Evolutionary conservation across 2,113 vertebrate genomes (phyloP).

Genomic region (Drymodes brunneopygia): DNA sequence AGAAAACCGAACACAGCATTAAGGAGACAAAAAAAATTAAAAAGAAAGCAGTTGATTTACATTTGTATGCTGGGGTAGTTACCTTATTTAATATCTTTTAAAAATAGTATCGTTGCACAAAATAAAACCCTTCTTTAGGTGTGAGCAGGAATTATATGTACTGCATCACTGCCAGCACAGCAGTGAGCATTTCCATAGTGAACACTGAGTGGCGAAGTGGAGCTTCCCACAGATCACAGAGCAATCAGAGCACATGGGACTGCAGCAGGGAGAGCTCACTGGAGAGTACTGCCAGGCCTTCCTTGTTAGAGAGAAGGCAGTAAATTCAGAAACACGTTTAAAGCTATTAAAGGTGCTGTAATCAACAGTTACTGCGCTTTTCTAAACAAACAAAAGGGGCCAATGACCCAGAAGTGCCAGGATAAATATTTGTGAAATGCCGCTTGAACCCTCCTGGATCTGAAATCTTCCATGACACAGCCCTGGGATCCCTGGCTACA

Average conservation of each 20-base stretch:
- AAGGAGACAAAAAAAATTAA: too few relatives aligned
- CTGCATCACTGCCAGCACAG: background rate
- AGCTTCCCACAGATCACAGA: background rate
- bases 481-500: background rate
- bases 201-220: conserved; percentile 29
- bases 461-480: background rate
- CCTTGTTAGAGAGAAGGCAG: background rate
- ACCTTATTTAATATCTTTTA: background rate
- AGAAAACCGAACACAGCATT: background rate
- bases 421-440: background rate
- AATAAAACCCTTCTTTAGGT: background rate
- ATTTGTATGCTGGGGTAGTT: background rate
- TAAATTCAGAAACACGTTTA: background rate
- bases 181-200: background rate
- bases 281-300: background rate
- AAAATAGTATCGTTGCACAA: background rate
- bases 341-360: background rate
- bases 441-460: background rate
- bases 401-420: background rate
- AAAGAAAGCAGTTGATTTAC: background rate
- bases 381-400: background rate
- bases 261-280: background rate
- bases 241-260: background rate
- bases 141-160: background rate
- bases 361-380: background rate